These are phyloP conservation scores for Propithecus coquereli DNA, from an alignment of 2,113 vertebrate species.

Conservation along the genomic window DNA sequence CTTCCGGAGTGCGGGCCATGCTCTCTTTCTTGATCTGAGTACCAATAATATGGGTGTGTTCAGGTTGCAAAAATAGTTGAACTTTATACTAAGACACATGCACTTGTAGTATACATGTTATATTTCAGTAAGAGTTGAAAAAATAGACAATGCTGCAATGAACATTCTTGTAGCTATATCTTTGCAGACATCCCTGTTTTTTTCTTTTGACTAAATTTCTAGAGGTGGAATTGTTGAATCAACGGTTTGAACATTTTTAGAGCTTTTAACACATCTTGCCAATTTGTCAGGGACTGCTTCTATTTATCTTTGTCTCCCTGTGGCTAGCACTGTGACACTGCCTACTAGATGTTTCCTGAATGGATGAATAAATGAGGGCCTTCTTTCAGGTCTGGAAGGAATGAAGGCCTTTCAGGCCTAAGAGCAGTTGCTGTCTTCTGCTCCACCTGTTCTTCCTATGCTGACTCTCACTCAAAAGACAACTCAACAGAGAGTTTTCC, in stretches of 20 bases:
- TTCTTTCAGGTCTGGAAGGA: not conserved
- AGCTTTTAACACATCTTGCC: not conserved
- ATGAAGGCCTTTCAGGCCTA: not conserved
- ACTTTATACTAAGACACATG: too few relatives aligned
- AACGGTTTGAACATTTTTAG: not conserved
- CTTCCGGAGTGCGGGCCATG: not conserved
- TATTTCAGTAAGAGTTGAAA: not conserved
- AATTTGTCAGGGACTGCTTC: not conserved
- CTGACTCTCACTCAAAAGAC: not conserved
- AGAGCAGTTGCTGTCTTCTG: not conserved
- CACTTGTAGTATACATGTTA: not conserved
- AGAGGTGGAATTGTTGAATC: not conserved
- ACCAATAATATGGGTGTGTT: not conserved
- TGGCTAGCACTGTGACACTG: not conserved
- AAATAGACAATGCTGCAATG: not conserved
- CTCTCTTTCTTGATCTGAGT: not conserved
- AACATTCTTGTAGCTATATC: not conserved
- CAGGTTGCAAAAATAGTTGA: not conserved
- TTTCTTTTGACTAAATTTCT: not conserved
- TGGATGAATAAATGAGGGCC: not conserved
- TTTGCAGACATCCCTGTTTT: not conserved
- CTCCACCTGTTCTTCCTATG: not conserved
- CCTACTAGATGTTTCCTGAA: not conserved
- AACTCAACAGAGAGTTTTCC: not conserved
- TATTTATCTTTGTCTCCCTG: not conserved